Conservation (phyloP, 1,140 invertebrate species). For the Frieseomelitta varia region DNA sequence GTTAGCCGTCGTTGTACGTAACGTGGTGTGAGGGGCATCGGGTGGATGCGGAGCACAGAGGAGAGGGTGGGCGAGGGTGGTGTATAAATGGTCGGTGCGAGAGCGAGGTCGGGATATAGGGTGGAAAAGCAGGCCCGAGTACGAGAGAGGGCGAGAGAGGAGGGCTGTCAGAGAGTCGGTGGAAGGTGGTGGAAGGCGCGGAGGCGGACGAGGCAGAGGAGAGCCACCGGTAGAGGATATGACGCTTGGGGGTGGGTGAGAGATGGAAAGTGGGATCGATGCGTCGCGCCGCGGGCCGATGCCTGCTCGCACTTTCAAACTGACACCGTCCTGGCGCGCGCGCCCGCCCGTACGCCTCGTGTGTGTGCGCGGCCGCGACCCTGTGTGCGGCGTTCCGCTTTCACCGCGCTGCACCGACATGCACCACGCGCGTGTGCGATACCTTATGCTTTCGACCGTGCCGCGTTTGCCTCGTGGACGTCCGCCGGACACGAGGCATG, state of each 20-base stretch:
- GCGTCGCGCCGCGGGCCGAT: conserved; percentile 79
- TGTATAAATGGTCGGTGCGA: conserved; percentile 70
- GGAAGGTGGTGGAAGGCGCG: conserved; percentile 20
- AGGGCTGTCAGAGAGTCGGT: conserved; percentile 27
- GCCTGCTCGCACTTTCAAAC: conserved; percentile 74
- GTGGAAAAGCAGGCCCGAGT: conserved; percentile 45
- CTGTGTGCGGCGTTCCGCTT: not conserved
- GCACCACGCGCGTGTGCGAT: conserved; percentile 17
- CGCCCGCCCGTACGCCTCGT: not conserved
- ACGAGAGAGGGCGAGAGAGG: conserved; percentile 11
- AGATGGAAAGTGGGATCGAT: conserved; percentile 75
- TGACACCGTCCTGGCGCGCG: conserved; percentile 59
- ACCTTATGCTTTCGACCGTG: conserved; percentile 45
- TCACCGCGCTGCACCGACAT: conserved; percentile 25
- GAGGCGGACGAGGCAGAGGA: conserved; percentile 30
- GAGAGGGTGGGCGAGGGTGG: not conserved
- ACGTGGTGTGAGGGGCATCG: conserved; percentile 17
- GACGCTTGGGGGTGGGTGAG: conserved; percentile 59
- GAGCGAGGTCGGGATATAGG: conserved; percentile 52
- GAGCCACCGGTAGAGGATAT: conserved; percentile 63
- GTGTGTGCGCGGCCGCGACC: not conserved
- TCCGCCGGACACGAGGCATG: conserved; percentile 24
- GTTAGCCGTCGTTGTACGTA: conserved; percentile 77
- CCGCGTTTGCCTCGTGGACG: conserved; percentile 6
- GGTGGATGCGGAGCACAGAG: not conserved